Conservation (phyloP, 2,888 invertebrate species). For the Empis stercorea region DNA sequence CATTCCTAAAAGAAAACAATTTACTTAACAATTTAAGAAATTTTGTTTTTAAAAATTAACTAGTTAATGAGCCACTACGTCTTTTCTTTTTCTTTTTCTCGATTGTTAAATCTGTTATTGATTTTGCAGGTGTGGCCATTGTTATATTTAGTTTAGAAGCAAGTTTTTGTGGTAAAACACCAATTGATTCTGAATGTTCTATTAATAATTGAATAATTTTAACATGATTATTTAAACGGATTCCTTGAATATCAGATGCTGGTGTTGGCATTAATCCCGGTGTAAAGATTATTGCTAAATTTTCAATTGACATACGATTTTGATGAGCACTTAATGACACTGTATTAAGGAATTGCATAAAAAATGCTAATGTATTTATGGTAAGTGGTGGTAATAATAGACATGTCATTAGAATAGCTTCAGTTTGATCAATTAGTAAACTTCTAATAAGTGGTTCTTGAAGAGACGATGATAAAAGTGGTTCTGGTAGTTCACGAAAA, state of each 20-base stretch:
- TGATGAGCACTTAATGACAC: slow-evolving; percentile 51
- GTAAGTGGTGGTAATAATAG: slow-evolving; percentile 62
- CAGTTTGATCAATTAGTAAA: slow-evolving; percentile 42
- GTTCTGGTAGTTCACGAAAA: slow-evolving; percentile 72
- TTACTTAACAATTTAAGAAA: slow-evolving; percentile 13
- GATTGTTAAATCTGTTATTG: slow-evolving; percentile 15
- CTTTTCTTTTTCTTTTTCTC: slow-evolving; percentile 61
- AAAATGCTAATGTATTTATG: slow-evolving; percentile 65
- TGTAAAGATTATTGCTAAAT: slow-evolving; percentile 72
- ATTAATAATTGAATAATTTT: slow-evolving; percentile 64
- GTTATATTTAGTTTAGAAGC: slow-evolving; percentile 32
- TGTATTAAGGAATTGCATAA: slow-evolving; percentile 48
- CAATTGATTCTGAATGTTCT: slow-evolving; percentile 61
- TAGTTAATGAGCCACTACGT: slow-evolving; percentile 74
- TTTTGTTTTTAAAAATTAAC: slow-evolving; percentile 37
- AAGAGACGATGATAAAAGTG: slow-evolving; percentile 53
- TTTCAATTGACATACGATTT: slow-evolving; percentile 75
- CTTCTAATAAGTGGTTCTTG: slow-evolving; percentile 68
- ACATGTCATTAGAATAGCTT: slow-evolving; percentile 51
- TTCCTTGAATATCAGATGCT: slow-evolving; percentile 51
- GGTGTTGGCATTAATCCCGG: slow-evolving; percentile 68
- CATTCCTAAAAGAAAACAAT: slow-evolving; percentile 44
- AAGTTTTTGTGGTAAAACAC: slow-evolving; percentile 52
- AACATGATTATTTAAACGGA: slow-evolving; percentile 54
- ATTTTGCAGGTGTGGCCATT: slow-evolving; percentile 8